These are phyloP conservation scores for Callyntrura guangdongensis DNA, from an alignment of 2,888 invertebrate species.

Conservation along the genomic window DNA sequence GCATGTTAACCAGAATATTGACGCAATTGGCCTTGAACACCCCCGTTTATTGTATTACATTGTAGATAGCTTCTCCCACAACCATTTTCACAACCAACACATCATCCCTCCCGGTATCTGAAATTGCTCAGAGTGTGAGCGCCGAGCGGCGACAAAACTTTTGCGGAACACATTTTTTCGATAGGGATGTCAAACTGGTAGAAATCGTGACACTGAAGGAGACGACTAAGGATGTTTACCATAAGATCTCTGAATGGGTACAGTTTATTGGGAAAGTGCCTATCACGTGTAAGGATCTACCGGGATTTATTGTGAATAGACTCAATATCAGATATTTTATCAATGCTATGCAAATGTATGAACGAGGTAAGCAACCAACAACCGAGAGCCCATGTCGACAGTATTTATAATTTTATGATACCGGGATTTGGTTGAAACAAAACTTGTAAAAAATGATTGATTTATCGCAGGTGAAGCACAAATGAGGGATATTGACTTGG, in stretches of 20 bases:
- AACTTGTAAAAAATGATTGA: neutral
- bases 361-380: conserved; percentile 86
- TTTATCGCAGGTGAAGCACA: conserved; percentile 81
- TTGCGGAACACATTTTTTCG: conserved; percentile 89
- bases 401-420: too few species aligned
- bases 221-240: conserved; percentile 87
- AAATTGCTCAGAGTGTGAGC: conserved; percentile 87
- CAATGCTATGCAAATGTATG: conserved; percentile 87
- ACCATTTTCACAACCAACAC: conserved; percentile 88
- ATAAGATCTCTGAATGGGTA: conserved; percentile 87
- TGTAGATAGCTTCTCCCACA: conserved; percentile 85
- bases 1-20: too few species aligned
- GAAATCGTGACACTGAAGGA: conserved; percentile 87
- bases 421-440: neutral
- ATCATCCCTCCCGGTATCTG: conserved; percentile 87
- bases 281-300: conserved; percentile 88
- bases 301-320: conserved; percentile 88
- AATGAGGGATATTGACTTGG: conserved; percentile 87
- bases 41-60: conserved; percentile 18
- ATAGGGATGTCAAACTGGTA: conserved; percentile 88
- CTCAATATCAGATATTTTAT: conserved; percentile 88
- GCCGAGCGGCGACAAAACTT: conserved; percentile 86
- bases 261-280: conserved; percentile 87
- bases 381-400: too few species aligned
- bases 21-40: neutral